Conservation (phyloP, 1,140 invertebrate species). For the Adelges cooleyi region DNA sequence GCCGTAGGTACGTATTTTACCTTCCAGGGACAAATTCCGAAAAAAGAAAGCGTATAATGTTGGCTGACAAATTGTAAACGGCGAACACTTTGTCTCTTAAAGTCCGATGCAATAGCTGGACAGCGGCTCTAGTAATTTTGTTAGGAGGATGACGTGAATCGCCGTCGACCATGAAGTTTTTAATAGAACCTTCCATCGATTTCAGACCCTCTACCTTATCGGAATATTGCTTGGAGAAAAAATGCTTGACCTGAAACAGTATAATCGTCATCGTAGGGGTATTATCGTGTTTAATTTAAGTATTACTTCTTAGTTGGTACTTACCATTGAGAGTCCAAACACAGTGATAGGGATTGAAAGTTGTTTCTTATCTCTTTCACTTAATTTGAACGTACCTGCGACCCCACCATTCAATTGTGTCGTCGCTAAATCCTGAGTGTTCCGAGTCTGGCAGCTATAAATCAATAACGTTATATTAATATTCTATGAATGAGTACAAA, state of each 20-base stretch:
- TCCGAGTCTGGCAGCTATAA: slow-evolving; percentile 11
- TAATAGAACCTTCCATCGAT: slow-evolving; percentile 59
- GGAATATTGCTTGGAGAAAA: slow-evolving; percentile 84
- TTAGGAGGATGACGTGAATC: slow-evolving; percentile 43
- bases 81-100: slow-evolving; percentile 74
- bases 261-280: too few species aligned
- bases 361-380: slow-evolving; percentile 79
- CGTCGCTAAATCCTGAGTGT: background rate
- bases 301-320: too few species aligned
- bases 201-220: slow-evolving; percentile 82
- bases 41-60: slow-evolving; percentile 65
- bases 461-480: background rate
- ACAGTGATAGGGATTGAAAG: slow-evolving; percentile 79
- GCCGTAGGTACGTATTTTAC: slow-evolving; percentile 39
- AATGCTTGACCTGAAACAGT: slow-evolving; percentile 75
- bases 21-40: slow-evolving; percentile 64
- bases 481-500: slow-evolving; percentile 30
- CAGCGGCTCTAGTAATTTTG: slow-evolving; percentile 65
- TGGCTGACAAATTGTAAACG: slow-evolving; percentile 66
- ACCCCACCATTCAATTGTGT: background rate
- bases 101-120: slow-evolving; percentile 61
- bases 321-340: slow-evolving; percentile 76
- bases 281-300: too few species aligned
- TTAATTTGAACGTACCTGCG: slow-evolving; percentile 44
- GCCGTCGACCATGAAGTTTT: slow-evolving; percentile 35